Conservation (phyloP, 2,888 invertebrate genomes). For the Mantis religiosa region DNA sequence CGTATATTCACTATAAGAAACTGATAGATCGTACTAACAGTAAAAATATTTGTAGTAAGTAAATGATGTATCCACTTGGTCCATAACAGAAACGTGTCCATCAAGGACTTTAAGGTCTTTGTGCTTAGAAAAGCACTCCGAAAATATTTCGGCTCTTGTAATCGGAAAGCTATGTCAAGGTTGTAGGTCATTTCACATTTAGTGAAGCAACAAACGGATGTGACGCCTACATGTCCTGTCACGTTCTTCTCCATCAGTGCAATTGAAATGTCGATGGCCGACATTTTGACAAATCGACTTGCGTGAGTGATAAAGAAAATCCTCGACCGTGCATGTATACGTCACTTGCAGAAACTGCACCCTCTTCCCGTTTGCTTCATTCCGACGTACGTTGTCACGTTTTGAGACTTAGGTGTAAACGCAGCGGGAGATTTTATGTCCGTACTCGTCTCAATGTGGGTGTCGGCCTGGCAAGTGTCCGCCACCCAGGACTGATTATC, state of each 20-base stretch:
- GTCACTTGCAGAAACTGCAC: not conserved
- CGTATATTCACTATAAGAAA: too few relatives aligned
- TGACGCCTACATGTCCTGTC: not conserved
- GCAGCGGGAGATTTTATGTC: not conserved
- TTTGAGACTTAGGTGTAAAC: not conserved
- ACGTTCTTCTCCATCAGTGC: slow-evolving; percentile 6
- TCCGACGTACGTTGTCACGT: not conserved
- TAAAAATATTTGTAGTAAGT: too few relatives aligned
- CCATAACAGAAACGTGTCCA: too few relatives aligned
- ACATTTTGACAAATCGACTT: slow-evolving; percentile 19
- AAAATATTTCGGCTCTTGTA: too few relatives aligned
- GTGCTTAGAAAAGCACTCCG: too few relatives aligned
- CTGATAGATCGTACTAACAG: too few relatives aligned
- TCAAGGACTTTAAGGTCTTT: too few relatives aligned
- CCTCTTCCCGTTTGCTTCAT: not conserved
- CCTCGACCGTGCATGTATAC: not conserved
- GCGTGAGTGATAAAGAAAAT: not conserved
- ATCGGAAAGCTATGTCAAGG: not conserved
- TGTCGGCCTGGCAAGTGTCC: not conserved
- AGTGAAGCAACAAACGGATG: not conserved
- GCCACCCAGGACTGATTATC: not conserved
- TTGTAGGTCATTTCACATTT: not conserved
- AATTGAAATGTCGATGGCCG: slow-evolving; percentile 17
- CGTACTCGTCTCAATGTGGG: not conserved
- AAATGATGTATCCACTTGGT: too few relatives aligned